These are phyloP conservation scores for Ptychochromis oligacanthus DNA, from an alignment of 2,113 vertebrate species.

Conservation along the genomic window DNA sequence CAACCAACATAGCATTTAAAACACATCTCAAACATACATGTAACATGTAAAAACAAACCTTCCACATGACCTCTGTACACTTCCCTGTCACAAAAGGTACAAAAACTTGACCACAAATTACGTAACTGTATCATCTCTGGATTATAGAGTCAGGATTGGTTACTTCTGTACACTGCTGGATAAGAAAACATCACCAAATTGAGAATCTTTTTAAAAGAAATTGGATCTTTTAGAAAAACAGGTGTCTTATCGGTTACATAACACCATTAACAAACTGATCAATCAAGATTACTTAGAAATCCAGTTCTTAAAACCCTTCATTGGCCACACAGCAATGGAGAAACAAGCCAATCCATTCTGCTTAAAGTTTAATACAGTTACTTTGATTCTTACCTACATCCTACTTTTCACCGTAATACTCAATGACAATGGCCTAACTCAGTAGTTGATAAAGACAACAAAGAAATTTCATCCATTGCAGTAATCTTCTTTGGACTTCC, in stretches of 20 bases:
- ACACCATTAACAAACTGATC: not conserved
- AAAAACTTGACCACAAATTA: not conserved
- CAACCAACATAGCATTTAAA: conserved; percentile 46
- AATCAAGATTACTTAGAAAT: conserved; percentile 6
- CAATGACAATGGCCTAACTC: conserved; percentile 60
- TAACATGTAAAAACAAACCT: conserved; percentile 50
- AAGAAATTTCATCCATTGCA: conserved; percentile 61
- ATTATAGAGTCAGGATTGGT: conserved; percentile 11
- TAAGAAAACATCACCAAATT: conserved; percentile 19
- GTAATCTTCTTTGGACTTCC: conserved; percentile 47
- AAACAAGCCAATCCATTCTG: conserved; percentile 32
- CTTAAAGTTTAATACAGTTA: not conserved
- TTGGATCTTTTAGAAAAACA: not conserved
- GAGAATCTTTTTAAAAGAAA: not conserved
- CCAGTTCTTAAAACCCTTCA: conserved; percentile 15
- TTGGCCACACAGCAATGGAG: conserved; percentile 28
- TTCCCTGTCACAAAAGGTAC: not conserved
- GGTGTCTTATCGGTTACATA: not conserved
- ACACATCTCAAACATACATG: conserved; percentile 43
- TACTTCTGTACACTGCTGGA: conserved; percentile 3
- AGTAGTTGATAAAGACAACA: conserved; percentile 79
- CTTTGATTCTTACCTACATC: conserved; percentile 15
- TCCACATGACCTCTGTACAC: conserved; percentile 54
- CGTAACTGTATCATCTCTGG: not conserved
- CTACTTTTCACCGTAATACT: conserved; percentile 35